These are phyloP conservation scores for Odontomachus brunneus DNA, from an alignment of 1,140 invertebrate genomes.

Conservation along the genomic window DNA sequence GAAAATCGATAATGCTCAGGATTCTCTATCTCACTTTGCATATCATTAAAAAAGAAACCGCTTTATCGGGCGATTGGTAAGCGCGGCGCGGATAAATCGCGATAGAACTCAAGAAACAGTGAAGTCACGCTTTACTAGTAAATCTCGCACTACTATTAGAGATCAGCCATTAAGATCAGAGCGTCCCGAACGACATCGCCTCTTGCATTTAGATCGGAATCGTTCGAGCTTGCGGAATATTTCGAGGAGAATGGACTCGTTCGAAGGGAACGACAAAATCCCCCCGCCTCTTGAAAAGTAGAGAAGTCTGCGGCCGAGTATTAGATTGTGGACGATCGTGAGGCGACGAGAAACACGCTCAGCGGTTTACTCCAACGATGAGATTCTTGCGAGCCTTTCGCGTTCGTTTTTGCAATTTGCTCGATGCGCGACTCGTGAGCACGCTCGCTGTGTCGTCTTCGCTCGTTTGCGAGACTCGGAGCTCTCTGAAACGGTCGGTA, in stretches of 20 bases:
- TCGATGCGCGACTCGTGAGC: no score
- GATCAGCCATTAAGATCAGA: constrained; percentile 54
- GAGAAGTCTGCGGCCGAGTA: neutral
- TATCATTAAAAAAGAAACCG: constrained; percentile 8
- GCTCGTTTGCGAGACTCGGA: no score
- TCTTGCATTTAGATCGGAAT: constrained; percentile 58
- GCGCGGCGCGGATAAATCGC: constrained; percentile 36
- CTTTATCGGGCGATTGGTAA: constrained; percentile 31
- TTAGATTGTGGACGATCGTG: constrained; percentile 1
- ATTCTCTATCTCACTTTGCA: neutral
- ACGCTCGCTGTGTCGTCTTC: no score
- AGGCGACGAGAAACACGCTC: no score
- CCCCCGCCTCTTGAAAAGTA: neutral
- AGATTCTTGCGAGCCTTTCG: no score
- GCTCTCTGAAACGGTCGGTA: neutral
- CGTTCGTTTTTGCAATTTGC: no score
- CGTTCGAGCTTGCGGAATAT: constrained; percentile 51
- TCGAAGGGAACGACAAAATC: neutral
- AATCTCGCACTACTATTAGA: constrained; percentile 52
- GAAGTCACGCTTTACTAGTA: constrained; percentile 53
- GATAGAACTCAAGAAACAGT: constrained; percentile 30
- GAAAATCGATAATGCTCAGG: neutral
- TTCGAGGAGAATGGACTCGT: constrained; percentile 44
- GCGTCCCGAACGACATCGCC: constrained; percentile 43
- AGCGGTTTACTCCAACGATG: no score